These are phyloP conservation scores for Dysmachus trigonus DNA, from an alignment of 2,888 invertebrate species.

Conservation along the genomic window DNA sequence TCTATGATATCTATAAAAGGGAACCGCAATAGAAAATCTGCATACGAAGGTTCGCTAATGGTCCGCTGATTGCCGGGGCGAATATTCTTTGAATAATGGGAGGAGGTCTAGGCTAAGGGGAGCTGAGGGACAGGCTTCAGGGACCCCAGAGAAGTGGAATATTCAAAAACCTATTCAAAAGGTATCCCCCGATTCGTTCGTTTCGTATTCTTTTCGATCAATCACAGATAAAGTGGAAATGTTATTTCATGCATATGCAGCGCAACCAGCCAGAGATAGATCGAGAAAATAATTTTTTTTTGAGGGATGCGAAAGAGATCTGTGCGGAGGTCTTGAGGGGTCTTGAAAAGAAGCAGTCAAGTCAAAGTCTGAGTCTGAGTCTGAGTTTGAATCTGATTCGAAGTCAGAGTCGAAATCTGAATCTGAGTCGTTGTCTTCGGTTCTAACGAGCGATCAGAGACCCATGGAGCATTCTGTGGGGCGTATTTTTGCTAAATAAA, in stretches of 20 bases:
- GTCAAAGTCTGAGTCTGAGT: background rate
- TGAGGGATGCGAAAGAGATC: background rate
- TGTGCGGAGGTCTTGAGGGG: background rate
- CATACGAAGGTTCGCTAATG: background rate
- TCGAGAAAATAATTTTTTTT: no score
- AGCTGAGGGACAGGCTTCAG: background rate
- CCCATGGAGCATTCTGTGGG: no score
- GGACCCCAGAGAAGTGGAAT: background rate
- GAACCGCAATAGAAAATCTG: background rate
- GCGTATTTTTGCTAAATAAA: background rate
- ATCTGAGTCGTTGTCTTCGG: no score
- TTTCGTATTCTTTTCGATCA: conserved; percentile 21
- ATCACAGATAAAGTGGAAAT: conserved; percentile 38
- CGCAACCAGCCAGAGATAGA: no score
- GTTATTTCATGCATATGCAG: conserved; percentile 1
- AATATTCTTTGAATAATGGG: background rate
- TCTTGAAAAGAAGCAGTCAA: background rate
- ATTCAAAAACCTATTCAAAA: conserved; percentile 23
- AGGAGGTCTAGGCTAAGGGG: background rate
- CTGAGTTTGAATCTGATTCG: no score
- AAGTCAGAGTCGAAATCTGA: no score
- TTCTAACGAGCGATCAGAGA: no score
- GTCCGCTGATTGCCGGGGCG: background rate
- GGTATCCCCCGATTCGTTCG: no score
- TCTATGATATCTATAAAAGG: background rate